Conservation (phyloP, 2,797 vertebrate genomes). For the Perodicticus potto region DNA sequence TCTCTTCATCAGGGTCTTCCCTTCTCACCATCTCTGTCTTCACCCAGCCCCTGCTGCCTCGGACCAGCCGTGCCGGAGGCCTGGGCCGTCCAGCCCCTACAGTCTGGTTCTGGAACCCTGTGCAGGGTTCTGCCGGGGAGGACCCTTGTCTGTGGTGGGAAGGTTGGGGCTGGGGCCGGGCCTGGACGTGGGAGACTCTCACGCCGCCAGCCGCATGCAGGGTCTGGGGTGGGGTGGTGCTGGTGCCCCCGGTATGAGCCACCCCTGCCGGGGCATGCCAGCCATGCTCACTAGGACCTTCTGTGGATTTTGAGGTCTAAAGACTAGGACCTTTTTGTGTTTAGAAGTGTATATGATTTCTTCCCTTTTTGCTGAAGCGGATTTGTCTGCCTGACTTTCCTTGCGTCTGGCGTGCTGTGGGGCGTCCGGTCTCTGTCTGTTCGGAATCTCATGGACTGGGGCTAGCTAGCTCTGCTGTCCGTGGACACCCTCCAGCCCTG, state of each 20-base stretch:
- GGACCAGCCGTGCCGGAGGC: neutral
- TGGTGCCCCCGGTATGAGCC: neutral
- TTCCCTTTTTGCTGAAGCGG: neutral
- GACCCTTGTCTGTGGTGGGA: too few relatives aligned
- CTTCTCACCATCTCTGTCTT: accelerated
- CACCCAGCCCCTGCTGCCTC: accelerated
- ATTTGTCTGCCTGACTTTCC: constrained; percentile 16
- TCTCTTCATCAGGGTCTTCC: neutral
- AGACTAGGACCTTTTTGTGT: neutral
- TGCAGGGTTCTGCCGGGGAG: neutral
- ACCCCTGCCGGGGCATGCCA: too few relatives aligned
- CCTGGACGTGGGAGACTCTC: too few relatives aligned
- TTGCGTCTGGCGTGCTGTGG: neutral
- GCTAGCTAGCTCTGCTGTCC: neutral
- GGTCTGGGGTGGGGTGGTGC: neutral
- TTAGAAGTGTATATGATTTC: neutral
- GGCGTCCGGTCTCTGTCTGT: neutral
- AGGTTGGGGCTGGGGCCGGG: neutral
- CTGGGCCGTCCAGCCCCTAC: accelerated
- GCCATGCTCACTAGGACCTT: accelerated
- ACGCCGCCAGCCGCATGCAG: too few relatives aligned
- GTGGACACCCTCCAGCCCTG: neutral
- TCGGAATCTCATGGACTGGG: constrained; percentile 41
- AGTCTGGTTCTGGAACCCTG: accelerated
- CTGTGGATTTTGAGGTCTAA: neutral